phyloP scores from a whole-genome alignment of 23 tunicate genomes.

The Trididemnum clinides region DNA sequence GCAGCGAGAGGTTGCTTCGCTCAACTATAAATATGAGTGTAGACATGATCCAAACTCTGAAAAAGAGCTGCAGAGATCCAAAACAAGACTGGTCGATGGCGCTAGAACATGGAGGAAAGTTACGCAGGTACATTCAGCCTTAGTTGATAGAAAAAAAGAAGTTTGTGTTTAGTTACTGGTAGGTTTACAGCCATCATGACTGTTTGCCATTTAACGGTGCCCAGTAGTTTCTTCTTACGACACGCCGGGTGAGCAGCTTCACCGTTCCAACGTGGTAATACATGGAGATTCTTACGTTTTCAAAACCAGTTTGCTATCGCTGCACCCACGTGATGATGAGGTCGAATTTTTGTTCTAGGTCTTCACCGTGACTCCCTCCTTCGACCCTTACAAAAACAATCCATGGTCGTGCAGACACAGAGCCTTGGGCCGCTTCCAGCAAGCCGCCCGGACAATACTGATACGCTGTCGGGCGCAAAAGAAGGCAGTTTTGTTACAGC shows the following conservation, averaged over 20 bases:
- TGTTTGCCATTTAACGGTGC: too few species aligned
- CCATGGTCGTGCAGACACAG: conserved; percentile 80
- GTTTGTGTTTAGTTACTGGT: too few species aligned
- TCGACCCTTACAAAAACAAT: conserved; percentile 83
- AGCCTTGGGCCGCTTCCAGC: conserved; percentile 89
- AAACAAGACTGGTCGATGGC: not conserved
- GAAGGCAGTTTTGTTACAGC: conserved; percentile 62
- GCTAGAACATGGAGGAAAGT: conserved; percentile 30
- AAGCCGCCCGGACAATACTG: conserved; percentile 89
- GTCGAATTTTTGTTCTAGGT: too few species aligned
- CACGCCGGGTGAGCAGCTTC: too few species aligned
- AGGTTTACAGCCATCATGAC: too few species aligned
- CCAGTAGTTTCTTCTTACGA: too few species aligned
- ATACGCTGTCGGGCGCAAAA: conserved; percentile 77
- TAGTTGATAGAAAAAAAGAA: not conserved
- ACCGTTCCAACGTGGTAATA: too few species aligned
- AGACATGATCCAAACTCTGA: conserved; percentile 47
- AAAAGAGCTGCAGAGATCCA: conserved; percentile 40
- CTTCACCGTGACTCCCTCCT: conserved; percentile 19
- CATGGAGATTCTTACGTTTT: too few species aligned
- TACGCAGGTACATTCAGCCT: not conserved
- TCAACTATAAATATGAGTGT: conserved; percentile 50
- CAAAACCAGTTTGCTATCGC: too few species aligned
- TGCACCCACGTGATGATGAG: too few species aligned
- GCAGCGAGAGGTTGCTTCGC: conserved; percentile 38